Evolutionary conservation across 2,888 invertebrate species (phyloP).

Genomic region (Noctua comes): DNA sequence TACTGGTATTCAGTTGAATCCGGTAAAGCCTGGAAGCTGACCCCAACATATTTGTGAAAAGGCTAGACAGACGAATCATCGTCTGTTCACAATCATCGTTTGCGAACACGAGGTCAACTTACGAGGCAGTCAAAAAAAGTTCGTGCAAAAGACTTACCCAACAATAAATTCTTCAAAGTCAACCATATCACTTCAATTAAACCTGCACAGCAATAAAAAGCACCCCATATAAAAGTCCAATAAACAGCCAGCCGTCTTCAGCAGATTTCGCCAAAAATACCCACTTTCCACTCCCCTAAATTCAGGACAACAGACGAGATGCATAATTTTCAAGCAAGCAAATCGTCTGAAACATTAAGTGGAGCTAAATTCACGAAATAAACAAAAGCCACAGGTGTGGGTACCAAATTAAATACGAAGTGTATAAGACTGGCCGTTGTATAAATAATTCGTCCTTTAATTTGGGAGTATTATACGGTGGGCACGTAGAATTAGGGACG

Average conservation of each 20-base stretch:
- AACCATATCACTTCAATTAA: slow-evolving; percentile 19
- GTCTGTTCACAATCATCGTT: too few relatives aligned
- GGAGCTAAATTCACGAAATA: slow-evolving; percentile 79
- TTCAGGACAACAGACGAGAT: slow-evolving; percentile 48
- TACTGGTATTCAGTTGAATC: too few relatives aligned
- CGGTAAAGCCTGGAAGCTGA: too few relatives aligned
- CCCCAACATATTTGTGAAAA: too few relatives aligned
- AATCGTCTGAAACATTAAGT: slow-evolving; percentile 74
- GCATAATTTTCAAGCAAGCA: slow-evolving; percentile 70
- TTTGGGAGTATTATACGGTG: slow-evolving; percentile 68
- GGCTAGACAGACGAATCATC: too few relatives aligned
- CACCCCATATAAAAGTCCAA: slow-evolving; percentile 26
- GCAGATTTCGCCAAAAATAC: slow-evolving; percentile 59
- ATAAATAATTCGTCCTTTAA: slow-evolving; percentile 82
- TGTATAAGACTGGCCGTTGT: slow-evolving; percentile 71
- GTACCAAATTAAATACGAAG: slow-evolving; percentile 80
- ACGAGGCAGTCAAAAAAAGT: not conserved
- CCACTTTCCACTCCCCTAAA: slow-evolving; percentile 50
- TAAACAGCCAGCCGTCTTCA: slow-evolving; percentile 43
- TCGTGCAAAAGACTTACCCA: not conserved
- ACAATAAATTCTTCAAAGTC: not conserved
- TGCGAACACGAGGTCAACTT: not conserved
- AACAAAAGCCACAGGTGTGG: slow-evolving; percentile 86
- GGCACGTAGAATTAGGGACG: slow-evolving; percentile 40
- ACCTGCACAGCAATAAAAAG: slow-evolving; percentile 1